Evolutionary conservation across 2,888 invertebrate genomes (phyloP), one percentile per base, ranked within the genome.

Genomic region (Drosophila austrosaltans): DNA sequence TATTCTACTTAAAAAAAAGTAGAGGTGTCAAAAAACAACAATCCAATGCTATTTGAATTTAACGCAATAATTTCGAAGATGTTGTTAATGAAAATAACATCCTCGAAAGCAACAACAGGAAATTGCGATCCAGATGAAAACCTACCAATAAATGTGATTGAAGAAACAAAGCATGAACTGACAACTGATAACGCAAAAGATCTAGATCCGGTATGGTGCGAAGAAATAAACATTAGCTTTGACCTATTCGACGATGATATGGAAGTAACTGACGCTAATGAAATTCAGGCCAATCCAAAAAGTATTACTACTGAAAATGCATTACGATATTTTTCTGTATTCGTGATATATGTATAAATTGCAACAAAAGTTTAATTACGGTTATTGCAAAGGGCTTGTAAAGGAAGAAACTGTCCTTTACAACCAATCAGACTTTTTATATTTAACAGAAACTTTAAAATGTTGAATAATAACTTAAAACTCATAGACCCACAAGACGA

Each of bases 51-150:
- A 16, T 16, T 16, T 16, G 16, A 16, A 16, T 16, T 16, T 16
- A 16, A 16, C 16, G 16, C 16, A 16, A 16, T 16, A 22, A 44
- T 68, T 25, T 68, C 53, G 0, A 68, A 59, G 16, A 68, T 63
- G 59, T 42, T 63, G 42, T 68, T 63, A 56, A 66, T 66, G 59
- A 66, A 66, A 42, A 10, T 60, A 0, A 57, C 57, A 7, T 25
- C 58, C 3, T 64, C 64, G 2, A 63, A 40, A 57, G 48, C 16
- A 36, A 48, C 36, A 22, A 36, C 57, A 8, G 57, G 63, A 12
- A 63, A 57, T 44, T 63, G 63, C 16, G 28, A 58, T 12, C 7
- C 48, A 54, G 10, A 25, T 5, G 0, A 42, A 12, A n/a, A 42
- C 42, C 3, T 42, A n/a, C 42, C n/a, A n/a, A 42, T 42, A 42